These are phyloP conservation scores for Scophthalmus maximus DNA, from an alignment of 2,113 vertebrate genomes.

Conservation along the genomic window DNA sequence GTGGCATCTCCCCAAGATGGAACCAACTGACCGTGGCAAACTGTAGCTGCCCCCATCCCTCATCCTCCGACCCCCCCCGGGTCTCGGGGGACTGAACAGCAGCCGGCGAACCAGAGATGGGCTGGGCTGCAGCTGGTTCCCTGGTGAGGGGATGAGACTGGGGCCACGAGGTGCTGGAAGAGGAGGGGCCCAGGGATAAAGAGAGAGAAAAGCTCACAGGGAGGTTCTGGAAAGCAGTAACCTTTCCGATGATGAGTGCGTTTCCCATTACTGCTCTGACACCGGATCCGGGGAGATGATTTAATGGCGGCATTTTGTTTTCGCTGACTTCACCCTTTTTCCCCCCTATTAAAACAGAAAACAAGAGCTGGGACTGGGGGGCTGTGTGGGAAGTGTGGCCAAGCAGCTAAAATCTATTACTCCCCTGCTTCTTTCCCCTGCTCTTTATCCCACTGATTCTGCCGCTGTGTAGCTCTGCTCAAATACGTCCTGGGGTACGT, in stretches of 20 bases:
- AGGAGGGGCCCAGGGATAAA: slow-evolving; percentile 22
- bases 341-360: slow-evolving; percentile 83
- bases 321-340: slow-evolving; percentile 88
- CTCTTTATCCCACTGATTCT: slow-evolving; percentile 59
- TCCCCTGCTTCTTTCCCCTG: slow-evolving; percentile 57
- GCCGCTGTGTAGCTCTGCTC: slow-evolving; percentile 53
- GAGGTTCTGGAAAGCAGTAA: slow-evolving; percentile 88
- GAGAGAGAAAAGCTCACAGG: slow-evolving; percentile 71
- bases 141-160: slow-evolving; percentile 48
- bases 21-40: slow-evolving; percentile 85
- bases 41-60: slow-evolving; percentile 88
- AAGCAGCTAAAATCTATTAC: slow-evolving; percentile 86
- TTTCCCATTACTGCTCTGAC: slow-evolving; percentile 92
- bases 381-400: slow-evolving; percentile 82
- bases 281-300: slow-evolving; percentile 89
- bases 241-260: slow-evolving; percentile 89
- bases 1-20: slow-evolving; percentile 63
- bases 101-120: slow-evolving; percentile 61
- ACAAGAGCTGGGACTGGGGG: slow-evolving; percentile 73
- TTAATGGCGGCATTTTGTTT: slow-evolving; percentile 97
- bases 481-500: slow-evolving; percentile 30
- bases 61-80: slow-evolving; percentile 79
- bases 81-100: slow-evolving; percentile 71
- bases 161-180: not conserved
- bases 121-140: slow-evolving; percentile 73